Evolutionary conservation across 2,113 vertebrate species (phyloP), one percentile per base, ranked within the genome.

Genomic region (Motacilla tschutschensis): DNA sequence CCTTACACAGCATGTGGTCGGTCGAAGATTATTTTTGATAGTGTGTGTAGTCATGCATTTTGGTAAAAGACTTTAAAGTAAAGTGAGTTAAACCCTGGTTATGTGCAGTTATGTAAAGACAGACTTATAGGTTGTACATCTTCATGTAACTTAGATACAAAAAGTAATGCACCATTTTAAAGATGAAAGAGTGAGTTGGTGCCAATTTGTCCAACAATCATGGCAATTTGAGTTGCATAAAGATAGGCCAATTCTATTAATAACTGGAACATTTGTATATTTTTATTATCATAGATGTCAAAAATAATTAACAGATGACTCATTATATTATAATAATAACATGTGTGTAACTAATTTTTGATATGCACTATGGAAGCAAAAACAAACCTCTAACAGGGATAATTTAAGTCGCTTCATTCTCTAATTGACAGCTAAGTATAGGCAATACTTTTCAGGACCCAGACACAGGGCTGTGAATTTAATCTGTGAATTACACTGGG

Each of bases 251-350:
- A 59, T 82, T 89, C 78, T 92, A 82, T 88, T 91, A 92, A 90
- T 94, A 92, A 81, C 47, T 82, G 59, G 31, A 79, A 58, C 29
- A 48, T 76, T 77, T 73, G 36, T 73, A 59, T 84, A 79, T 92
- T 92, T 93, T 89, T 89, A 69, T 85, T 91, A 84, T 75, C 60
- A 57, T 91, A 71, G 36, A 82, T 67, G 74, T 90, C 63, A 92
- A 90, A 89, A 89, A 89, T 86, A 93, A 86, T 90, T 86, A 92
- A 84, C 71, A 86, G 80, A 90, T 76, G 58, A 95, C 50, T 91
- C 59, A 62, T 88, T 85, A 50, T 85, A 50, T 75, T 91, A 33
- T 64, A 81, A 82, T 82, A 75, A 88, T 90, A 72, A 46, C 54
- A 62, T 75, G 78, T 50, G 17, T 86, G 50, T 84, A 90, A 86